Conservation (phyloP, 2,888 invertebrate species). For the Drosophila stalkeri region DNA sequence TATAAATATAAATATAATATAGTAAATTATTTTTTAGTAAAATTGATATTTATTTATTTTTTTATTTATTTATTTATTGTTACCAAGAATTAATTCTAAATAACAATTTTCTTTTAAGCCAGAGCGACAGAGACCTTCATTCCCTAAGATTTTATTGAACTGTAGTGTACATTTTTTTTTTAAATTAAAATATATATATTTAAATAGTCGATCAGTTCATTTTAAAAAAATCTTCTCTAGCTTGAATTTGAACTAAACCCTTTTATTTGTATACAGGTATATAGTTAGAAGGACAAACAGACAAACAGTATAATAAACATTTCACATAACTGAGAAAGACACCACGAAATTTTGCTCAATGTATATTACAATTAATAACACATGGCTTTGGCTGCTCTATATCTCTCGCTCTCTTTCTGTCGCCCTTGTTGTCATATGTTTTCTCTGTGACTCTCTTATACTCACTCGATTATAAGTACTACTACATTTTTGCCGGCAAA, state of each 20-base stretch:
- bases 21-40: not conserved
- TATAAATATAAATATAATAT: no score
- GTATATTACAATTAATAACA: constrained; percentile 44
- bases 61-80: no score
- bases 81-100: no score
- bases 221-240: no score
- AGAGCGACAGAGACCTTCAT: no score
- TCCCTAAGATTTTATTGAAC: no score
- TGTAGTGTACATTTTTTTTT: no score
- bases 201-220: no score
- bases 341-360: not conserved
- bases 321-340: not conserved
- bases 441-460: constrained; percentile 49
- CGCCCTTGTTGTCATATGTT: constrained; percentile 34
- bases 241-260: no score
- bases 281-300: not conserved
- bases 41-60: no score
- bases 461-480: constrained; percentile 25
- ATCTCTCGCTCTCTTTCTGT: constrained; percentile 8
- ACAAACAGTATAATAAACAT: not conserved
- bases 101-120: no score
- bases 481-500: constrained; percentile 46
- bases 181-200: no score
- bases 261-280: not conserved
- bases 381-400: constrained; percentile 1